These are phyloP conservation scores for Pangasius sanitwongsei DNA, from an alignment of 2,797 vertebrate genomes.

Conservation along the genomic window DNA sequence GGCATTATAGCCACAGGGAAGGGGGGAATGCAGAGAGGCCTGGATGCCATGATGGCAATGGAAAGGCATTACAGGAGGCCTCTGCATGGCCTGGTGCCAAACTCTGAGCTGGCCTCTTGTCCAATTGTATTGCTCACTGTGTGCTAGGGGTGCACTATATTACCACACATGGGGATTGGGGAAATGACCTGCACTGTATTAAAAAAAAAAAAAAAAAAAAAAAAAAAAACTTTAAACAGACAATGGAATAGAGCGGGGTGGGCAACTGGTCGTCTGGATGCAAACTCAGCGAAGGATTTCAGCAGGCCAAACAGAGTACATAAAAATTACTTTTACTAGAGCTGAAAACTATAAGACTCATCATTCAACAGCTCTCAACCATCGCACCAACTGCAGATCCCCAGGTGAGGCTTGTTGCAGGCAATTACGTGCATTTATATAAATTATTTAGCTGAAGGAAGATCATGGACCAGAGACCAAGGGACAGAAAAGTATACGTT, in stretches of 20 bases:
- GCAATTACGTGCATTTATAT: not conserved
- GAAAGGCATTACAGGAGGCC: constrained; percentile 28
- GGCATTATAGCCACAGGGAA: constrained; percentile 24
- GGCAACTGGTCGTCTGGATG: not conserved
- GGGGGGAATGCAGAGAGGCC: not conserved
- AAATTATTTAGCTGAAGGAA: not conserved
- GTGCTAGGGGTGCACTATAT: not conserved
- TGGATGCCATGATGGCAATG: constrained; percentile 16
- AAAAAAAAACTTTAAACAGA: not conserved
- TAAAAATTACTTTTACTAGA: not conserved
- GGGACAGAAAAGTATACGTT: not conserved
- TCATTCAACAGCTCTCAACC: not conserved
- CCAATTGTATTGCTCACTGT: not conserved
- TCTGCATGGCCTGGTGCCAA: constrained; percentile 25
- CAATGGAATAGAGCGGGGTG: not conserved
- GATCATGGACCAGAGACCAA: not conserved
- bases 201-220: too few species aligned
- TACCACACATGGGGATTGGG: not conserved
- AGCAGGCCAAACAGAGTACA: not conserved
- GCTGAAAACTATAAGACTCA: not conserved
- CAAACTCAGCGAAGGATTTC: not conserved
- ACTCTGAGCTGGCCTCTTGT: not conserved
- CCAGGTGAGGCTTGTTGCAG: not conserved
- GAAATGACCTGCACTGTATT: not conserved
- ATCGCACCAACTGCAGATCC: not conserved